Evolutionary conservation across 2,888 invertebrate genomes (phyloP).

Genomic region (Cabera pusaria): DNA sequence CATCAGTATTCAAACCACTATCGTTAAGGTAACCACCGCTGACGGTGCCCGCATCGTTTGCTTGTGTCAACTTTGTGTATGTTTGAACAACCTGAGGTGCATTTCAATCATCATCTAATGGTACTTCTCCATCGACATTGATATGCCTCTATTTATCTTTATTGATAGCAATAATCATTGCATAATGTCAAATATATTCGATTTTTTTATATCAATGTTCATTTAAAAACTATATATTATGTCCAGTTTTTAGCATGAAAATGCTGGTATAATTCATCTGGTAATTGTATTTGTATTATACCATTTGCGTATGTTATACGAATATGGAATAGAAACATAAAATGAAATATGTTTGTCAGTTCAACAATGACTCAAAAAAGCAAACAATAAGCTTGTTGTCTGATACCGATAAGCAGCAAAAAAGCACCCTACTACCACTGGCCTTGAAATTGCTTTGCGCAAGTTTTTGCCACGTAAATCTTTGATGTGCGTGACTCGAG

Average conservation of each 20-base stretch:
- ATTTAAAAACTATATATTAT: too few relatives aligned
- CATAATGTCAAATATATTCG: too few relatives aligned
- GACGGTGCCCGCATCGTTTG: slow-evolving; percentile 61
- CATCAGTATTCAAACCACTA: slow-evolving; percentile 50
- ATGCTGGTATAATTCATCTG: too few relatives aligned
- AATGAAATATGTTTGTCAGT: slow-evolving; percentile 25
- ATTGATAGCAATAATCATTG: slow-evolving; percentile 21
- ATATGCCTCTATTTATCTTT: slow-evolving; percentile 9
- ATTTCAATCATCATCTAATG: slow-evolving; percentile 49
- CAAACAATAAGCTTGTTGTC: slow-evolving; percentile 41
- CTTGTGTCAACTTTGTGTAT: slow-evolving; percentile 60
- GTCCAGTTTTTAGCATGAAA: slow-evolving; percentile 31
- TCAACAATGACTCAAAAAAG: slow-evolving; percentile 30
- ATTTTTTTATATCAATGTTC: slow-evolving; percentile 15
- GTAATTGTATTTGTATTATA: too few relatives aligned
- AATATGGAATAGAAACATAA: too few relatives aligned
- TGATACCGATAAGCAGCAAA: slow-evolving; percentile 40
- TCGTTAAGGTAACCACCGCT: slow-evolving; percentile 46
- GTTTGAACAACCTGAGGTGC: slow-evolving; percentile 58
- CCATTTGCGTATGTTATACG: too few relatives aligned
- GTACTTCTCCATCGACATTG: slow-evolving; percentile 27
- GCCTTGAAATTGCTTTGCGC: slow-evolving; percentile 47
- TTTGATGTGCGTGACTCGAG: slow-evolving; percentile 36
- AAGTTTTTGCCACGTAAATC: slow-evolving; percentile 40
- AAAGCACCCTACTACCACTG: slow-evolving; percentile 35